Evolutionary conservation across 1,140 invertebrate genomes (phyloP).

Genomic region (Colletes latitarsis): DNA sequence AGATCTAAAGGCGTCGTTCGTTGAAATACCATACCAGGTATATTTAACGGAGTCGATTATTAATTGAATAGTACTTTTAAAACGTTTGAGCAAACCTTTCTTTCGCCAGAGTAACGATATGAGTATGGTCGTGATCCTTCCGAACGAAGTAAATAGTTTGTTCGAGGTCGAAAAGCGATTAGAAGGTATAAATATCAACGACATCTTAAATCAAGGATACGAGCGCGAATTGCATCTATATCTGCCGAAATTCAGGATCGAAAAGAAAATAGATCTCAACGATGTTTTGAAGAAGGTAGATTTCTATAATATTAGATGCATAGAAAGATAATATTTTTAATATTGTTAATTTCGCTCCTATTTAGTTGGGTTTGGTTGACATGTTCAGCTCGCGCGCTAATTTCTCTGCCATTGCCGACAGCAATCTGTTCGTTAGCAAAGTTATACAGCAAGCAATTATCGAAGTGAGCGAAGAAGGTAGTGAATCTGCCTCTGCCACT

Average conservation of each 20-base stretch:
- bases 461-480: constrained; percentile 88
- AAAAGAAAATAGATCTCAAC: constrained; percentile 81
- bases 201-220: constrained; percentile 62
- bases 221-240: constrained; percentile 79
- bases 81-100: too few relatives aligned
- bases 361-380: constrained; percentile 82
- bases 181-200: constrained; percentile 54
- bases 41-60: too few relatives aligned
- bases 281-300: constrained; percentile 80
- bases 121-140: constrained; percentile 77
- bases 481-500: constrained; percentile 89
- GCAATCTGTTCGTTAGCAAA: constrained; percentile 77
- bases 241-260: constrained; percentile 85
- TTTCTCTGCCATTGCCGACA: constrained; percentile 82
- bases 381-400: constrained; percentile 82
- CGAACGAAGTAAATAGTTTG: constrained; percentile 83
- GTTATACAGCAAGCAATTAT: constrained; percentile 89
- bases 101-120: too few relatives aligned
- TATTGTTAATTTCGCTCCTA: constrained; percentile 27
- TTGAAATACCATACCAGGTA: constrained; percentile 83
- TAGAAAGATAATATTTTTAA: not conserved
- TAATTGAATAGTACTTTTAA: too few relatives aligned
- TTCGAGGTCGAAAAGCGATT: constrained; percentile 78
- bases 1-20: constrained; percentile 75
- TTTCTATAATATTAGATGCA: not conserved